phyloP scores from a whole-genome alignment of 2,113 vertebrate species.

The Pyxicephalus adspersus region DNA sequence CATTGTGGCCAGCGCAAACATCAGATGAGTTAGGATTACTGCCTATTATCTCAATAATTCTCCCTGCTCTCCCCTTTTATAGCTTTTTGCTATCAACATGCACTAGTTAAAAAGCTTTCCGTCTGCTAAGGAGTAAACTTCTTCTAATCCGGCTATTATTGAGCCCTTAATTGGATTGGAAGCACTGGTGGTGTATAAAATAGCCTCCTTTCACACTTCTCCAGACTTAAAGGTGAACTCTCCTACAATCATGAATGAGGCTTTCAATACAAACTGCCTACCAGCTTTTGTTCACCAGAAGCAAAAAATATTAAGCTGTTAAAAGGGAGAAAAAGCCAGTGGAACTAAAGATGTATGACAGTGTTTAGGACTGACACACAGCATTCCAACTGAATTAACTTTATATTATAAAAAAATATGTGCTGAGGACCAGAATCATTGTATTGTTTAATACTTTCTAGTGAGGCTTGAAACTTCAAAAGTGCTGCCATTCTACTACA shows the following conservation, averaged over 20 bases:
- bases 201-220: slow-evolving; percentile 86
- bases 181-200: slow-evolving; percentile 90
- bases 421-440: not conserved
- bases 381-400: not conserved
- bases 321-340: slow-evolving; percentile 14
- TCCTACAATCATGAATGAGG: slow-evolving; percentile 45
- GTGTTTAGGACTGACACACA: not conserved
- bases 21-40: slow-evolving; percentile 91
- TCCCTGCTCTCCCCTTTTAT: slow-evolving; percentile 87
- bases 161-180: slow-evolving; percentile 95
- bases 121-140: slow-evolving; percentile 92
- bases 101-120: slow-evolving; percentile 82
- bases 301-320: slow-evolving; percentile 51
- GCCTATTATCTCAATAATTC: slow-evolving; percentile 91
- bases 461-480: too few relatives aligned
- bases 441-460: not conserved
- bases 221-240: slow-evolving; percentile 76
- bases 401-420: not conserved
- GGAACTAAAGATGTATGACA: slow-evolving; percentile 12
- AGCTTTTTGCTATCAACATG: slow-evolving; percentile 81
- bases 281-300: slow-evolving; percentile 24
- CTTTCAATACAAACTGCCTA: slow-evolving; percentile 47
- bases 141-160: slow-evolving; percentile 98
- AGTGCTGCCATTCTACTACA: too few relatives aligned
- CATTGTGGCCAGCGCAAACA: slow-evolving; percentile 83